Conservation (phyloP, 2,113 vertebrate genomes). For the Verasper variegatus region DNA sequence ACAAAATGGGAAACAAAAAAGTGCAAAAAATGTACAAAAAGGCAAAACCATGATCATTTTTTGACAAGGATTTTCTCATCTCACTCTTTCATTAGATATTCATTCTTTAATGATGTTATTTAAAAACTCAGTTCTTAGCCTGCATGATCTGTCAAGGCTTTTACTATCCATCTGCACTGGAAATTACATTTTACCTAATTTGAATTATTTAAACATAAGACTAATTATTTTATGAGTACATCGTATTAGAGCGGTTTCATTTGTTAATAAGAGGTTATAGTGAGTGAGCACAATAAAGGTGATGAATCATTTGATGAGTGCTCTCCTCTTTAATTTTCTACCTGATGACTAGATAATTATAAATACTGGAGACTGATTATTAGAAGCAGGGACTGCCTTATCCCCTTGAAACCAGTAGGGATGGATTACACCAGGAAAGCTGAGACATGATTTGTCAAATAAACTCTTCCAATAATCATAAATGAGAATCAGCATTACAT, state of each 20-base stretch:
- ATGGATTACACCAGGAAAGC: neutral
- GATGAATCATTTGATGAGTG: neutral
- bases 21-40: too few relatives aligned
- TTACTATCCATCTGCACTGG: too few relatives aligned
- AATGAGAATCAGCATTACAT: neutral
- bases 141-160: too few relatives aligned
- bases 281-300: neutral
- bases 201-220: neutral
- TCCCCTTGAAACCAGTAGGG: constrained; percentile 14
- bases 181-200: neutral
- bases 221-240: neutral
- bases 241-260: neutral
- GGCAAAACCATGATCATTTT: too few relatives aligned
- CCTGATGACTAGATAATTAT: constrained; percentile 23
- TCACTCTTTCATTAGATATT: too few relatives aligned
- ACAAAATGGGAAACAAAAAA: too few relatives aligned
- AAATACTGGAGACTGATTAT: constrained; percentile 7
- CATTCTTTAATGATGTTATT: too few relatives aligned
- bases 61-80: too few relatives aligned
- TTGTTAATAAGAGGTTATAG: too few relatives aligned
- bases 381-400: constrained; percentile 12
- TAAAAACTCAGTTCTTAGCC: neutral
- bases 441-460: neutral
- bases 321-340: neutral
- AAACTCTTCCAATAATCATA: neutral